Evolutionary conservation across 2,888 invertebrate genomes (phyloP).

Genomic region (Pterobdella sp.): DNA sequence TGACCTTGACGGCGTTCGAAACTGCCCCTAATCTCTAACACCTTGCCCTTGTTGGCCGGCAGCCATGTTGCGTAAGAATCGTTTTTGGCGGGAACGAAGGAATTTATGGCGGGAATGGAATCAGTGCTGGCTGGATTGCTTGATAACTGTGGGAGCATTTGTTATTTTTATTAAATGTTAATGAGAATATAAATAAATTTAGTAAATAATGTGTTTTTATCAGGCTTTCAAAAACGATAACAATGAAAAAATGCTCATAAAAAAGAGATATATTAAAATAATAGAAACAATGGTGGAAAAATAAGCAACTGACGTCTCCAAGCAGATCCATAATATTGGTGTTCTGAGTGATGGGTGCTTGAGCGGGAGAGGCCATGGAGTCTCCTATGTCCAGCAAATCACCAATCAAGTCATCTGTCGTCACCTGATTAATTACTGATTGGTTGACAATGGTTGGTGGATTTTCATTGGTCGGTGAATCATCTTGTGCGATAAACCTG

Average conservation of each 20-base stretch:
- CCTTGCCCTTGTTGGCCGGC: slow-evolving; percentile 82
- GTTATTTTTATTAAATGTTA: not conserved
- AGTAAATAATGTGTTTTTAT: not conserved
- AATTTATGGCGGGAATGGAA: not conserved
- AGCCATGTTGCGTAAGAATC: slow-evolving; percentile 61
- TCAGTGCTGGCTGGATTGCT: not conserved
- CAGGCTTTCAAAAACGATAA: not conserved
- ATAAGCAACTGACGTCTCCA: slow-evolving; percentile 60
- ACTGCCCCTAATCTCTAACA: slow-evolving; percentile 88
- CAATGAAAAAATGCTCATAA: not conserved
- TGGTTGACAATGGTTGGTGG: not conserved
- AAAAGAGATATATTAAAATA: not conserved
- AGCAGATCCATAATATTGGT: slow-evolving; percentile 57
- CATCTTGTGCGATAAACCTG: slow-evolving; percentile 20
- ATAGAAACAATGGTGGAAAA: not conserved
- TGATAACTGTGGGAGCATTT: not conserved
- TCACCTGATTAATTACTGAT: not conserved
- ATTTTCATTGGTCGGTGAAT: not conserved
- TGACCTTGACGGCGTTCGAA: slow-evolving; percentile 71
- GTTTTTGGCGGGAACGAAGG: not conserved
- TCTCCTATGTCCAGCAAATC: slow-evolving; percentile 90
- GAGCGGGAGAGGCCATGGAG: not conserved
- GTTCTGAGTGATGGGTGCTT: not conserved
- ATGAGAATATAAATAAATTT: not conserved
- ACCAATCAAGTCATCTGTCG: slow-evolving; percentile 86